phyloP scores from a whole-genome alignment of 1,140 invertebrate genomes.

The Drosophila ironensis region DNA sequence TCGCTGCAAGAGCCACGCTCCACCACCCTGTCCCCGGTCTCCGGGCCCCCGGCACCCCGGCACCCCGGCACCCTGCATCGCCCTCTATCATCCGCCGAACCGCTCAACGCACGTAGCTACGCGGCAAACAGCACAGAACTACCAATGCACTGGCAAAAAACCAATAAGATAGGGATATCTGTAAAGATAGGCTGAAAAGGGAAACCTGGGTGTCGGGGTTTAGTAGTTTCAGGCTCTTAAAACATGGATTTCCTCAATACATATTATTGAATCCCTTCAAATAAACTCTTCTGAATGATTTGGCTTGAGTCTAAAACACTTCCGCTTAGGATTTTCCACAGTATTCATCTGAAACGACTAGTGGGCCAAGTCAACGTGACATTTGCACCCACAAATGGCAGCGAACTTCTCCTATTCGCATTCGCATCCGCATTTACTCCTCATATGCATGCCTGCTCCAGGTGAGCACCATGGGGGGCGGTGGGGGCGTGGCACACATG shows the following conservation, averaged over 20 bases:
- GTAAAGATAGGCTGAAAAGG: no score
- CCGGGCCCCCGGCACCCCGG: no score
- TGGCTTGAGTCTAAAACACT: no score
- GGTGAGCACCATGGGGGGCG: not conserved
- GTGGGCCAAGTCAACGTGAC: conserved; percentile 71
- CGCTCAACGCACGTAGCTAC: conserved; percentile 43
- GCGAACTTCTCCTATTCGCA: conserved; percentile 34
- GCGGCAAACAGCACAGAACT: conserved; percentile 52
- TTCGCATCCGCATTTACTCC: conserved; percentile 16
- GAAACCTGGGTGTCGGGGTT: no score
- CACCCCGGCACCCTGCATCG: no score
- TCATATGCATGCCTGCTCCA: conserved; percentile 8
- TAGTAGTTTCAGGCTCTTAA: no score
- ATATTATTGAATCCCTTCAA: no score
- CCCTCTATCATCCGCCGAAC: no score
- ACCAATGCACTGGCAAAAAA: conserved; percentile 7
- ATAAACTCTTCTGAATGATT: no score
- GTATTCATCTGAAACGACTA: conserved; percentile 31
- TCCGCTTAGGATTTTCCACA: not conserved
- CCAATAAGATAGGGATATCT: no score
- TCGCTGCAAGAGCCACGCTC: not conserved
- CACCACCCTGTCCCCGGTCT: no score
- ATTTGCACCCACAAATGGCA: conserved; percentile 75
- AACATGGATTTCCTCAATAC: no score
- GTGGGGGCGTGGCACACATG: conserved; percentile 42